A percentile compares a stretch with the other conserved stretches of the same genome.
Evolutionary conservation across 1,140 invertebrate species (phyloP).

Genomic region (Lucilia cuprina): DNA sequence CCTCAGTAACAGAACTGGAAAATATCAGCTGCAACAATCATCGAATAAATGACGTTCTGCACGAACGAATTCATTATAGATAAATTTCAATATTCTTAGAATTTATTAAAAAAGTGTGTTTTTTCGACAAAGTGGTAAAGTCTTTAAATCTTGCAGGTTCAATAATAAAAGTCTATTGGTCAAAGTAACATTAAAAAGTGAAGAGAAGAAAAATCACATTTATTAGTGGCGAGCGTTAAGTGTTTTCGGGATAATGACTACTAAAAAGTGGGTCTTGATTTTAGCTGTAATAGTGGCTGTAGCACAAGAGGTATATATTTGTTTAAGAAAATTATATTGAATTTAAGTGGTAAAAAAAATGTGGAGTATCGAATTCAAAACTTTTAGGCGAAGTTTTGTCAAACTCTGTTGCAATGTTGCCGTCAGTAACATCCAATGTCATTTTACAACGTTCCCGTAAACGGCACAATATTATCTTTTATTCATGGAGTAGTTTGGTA

Average conservation of each 20-base stretch:
- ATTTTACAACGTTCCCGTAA: no score
- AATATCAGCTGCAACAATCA: neutral
- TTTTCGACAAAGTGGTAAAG: neutral
- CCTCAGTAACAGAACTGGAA: neutral
- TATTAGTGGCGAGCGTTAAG: neutral
- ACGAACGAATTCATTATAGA: neutral
- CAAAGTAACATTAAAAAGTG: neutral
- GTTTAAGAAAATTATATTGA: no score
- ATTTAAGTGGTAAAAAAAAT: no score
- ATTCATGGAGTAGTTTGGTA: no score
- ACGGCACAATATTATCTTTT: no score
- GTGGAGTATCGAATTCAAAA: neutral
- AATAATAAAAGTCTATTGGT: neutral
- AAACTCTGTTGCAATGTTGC: no score
- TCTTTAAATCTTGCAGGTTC: neutral
- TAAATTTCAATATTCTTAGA: neutral
- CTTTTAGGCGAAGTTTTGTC: neutral
- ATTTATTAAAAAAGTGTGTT: neutral
- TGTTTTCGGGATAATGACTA: neutral
- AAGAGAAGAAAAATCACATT: neutral
- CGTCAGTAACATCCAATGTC: no score
- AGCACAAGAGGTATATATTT: neutral
- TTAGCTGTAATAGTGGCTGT: neutral
- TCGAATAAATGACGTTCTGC: neutral
- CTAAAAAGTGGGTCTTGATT: neutral